These are phyloP conservation scores for Chondrosia reniformis DNA, from an alignment of 37 sponge, comb jelly and placozoan species.

Conservation along the genomic window DNA sequence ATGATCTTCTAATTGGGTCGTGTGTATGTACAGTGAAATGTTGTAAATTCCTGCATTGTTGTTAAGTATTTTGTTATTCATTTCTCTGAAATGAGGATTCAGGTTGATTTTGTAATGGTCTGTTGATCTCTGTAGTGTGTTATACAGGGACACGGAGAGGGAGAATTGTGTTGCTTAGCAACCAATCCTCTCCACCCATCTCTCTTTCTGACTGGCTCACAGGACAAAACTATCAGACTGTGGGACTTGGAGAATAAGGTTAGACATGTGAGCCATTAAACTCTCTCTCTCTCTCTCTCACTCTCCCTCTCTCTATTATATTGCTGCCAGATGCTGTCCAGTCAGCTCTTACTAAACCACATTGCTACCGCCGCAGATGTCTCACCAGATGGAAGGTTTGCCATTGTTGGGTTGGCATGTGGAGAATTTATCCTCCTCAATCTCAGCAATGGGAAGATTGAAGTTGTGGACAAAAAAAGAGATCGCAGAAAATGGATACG, in stretches of 20 bases:
- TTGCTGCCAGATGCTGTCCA: neutral
- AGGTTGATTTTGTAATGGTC: no score
- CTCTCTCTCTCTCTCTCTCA: neutral
- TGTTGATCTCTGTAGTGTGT: no score
- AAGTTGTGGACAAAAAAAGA: slow-evolving; percentile 46
- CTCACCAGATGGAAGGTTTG: slow-evolving; percentile 56
- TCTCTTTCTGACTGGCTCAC: slow-evolving; percentile 78
- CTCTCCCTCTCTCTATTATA: neutral
- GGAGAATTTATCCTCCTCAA: slow-evolving; percentile 73
- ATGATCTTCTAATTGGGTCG: neutral
- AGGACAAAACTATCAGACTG: slow-evolving; percentile 74
- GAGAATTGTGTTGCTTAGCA: slow-evolving; percentile 94
- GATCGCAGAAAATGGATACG: slow-evolving; percentile 63
- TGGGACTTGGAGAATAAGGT: slow-evolving; percentile 80
- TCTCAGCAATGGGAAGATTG: slow-evolving; percentile 34
- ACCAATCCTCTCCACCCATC: slow-evolving; percentile 50
- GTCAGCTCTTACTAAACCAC: neutral
- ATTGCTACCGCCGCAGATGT: slow-evolving; percentile 68
- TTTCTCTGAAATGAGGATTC: neutral
- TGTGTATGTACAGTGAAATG: no score
- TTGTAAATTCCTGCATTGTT: neutral
- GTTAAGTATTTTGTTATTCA: neutral
- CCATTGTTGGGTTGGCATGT: slow-evolving; percentile 78
- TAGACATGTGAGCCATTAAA: neutral
- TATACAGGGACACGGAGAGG: slow-evolving; percentile 87